Evolutionary conservation across 2,888 invertebrate genomes (phyloP), one percentile per base, ranked within the genome.

Genomic region (Terebella lapidaria): DNA sequence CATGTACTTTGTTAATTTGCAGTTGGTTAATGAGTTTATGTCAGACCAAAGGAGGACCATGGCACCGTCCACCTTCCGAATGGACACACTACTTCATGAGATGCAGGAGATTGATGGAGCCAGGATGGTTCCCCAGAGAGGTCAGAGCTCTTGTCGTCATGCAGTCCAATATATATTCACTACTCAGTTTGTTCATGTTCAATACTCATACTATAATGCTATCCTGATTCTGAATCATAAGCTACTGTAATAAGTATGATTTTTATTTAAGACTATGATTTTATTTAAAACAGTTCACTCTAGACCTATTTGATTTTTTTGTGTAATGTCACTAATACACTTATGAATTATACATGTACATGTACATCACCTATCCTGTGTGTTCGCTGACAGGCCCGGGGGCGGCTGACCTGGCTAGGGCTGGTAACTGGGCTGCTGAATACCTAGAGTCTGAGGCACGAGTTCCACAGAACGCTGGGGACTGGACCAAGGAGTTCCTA

Each of bases 11-110:
- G 54, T 49, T n/a, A 18, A 10, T 46, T 65, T 62, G 20, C 86
- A 89, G 83, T 85, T 91, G 78, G 91, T 92, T 18, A 88, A 90
- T 74, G 92, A 94, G 77, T 94, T 91, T 79, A 82, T 93, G 68
- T 85, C 85, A 62, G 86, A 86, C 53, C 75, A 76, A 54, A 67
- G 72, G 65, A 57, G 51, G 53, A 72, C 73, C 24, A 72, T 77
- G 71, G 81, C 82, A 27, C 87, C 88, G 3, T 88, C 90, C 80
- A 90, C 92, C 1, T 95, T 94, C 79, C 88, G 90, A 74, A 94
- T 95, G 94, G 91, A 91, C 72, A 85, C 85, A 26, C 82, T 92
- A 60, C 81, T 95, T 59, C 87, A 91, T 70, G 93, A 92, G 81
- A 89, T 95, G 86, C 87, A 91, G 63, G 88, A 90, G 74, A 87